Evolutionary conservation across 2,888 invertebrate species (phyloP), one percentile per base, ranked within the genome.

Genomic region (Nymphalis polychloros): DNA sequence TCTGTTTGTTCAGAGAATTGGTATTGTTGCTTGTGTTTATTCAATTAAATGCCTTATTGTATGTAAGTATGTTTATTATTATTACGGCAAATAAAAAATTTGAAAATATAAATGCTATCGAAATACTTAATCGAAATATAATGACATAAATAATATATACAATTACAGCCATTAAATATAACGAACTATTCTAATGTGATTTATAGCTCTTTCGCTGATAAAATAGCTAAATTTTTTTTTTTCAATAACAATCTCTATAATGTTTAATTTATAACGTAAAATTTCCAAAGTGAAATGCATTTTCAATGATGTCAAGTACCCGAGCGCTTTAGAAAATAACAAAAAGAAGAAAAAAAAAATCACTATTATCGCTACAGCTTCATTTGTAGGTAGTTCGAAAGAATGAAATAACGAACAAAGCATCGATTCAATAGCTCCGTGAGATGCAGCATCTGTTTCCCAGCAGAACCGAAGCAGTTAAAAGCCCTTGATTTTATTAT

Each of bases 391-490:
- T 35, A 49, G 31, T 63, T 50, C n/a, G 31, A 61, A 49, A 59
- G 63, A 67, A 67, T 63, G 59, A 47, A 55, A 64, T 41, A 31
- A 50, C 60, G 57, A 64, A 68, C 63, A 63, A 68, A 68, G 55
- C 55, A 61, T 23, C 27, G 60, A 57, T 61, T 64, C 59, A 68
- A 68, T 61, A 61, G 61, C 41, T 49, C 68, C 64, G 61, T 68
- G 68, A 64, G 68, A 68, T 57, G 67, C 67, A 59, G 63, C 67
- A 68, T 60, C 63, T 68, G 67, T 59, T 63, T 49, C 63, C 50
- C 59, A 52, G 46, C 27, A 59, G 20, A 63, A 49, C 52, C 59
- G 53, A 59, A 53, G 47, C 63, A 63, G 63, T 68, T 63, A 52
- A 53, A 68, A 68, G 67, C 63, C 63, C 59, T 68, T 52, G 67